Evolutionary conservation across 2,113 vertebrate genomes (phyloP).

Genomic region (Thunnus maccoyii): DNA sequence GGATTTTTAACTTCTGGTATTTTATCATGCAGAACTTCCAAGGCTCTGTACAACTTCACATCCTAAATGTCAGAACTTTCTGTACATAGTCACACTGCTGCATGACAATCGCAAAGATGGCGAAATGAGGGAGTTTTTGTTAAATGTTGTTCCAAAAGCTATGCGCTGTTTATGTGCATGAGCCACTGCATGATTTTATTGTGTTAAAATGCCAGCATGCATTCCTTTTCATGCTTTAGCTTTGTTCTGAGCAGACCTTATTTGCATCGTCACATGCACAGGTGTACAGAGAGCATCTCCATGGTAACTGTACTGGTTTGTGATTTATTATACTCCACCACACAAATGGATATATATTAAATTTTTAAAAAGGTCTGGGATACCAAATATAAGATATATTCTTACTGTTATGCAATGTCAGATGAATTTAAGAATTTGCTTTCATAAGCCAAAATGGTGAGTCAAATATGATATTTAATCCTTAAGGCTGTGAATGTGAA

Average conservation of each 20-base stretch:
- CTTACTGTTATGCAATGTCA: neutral
- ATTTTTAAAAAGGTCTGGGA: no score
- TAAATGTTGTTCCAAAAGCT: conserved; percentile 10
- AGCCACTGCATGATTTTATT: neutral
- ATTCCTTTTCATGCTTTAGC: conserved; percentile 14
- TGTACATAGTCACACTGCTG: neutral
- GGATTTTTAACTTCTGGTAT: conserved; percentile 19
- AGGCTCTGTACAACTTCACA: neutral
- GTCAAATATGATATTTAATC: neutral
- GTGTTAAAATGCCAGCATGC: conserved; percentile 28
- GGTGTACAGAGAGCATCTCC: conserved; percentile 2
- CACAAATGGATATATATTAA: neutral
- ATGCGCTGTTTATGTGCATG: neutral
- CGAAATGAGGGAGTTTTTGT: neutral
- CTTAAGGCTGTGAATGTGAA: neutral
- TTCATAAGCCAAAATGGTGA: neutral
- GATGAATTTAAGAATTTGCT: neutral
- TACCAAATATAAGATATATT: neutral
- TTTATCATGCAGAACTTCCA: neutral
- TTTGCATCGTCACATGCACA: conserved; percentile 14
- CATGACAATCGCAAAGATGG: no score
- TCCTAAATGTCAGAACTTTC: neutral
- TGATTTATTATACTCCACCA: neutral
- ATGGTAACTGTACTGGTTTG: neutral
- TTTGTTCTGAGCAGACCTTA: conserved; percentile 9